These are phyloP conservation scores for Potamarius usumacintae DNA, from an alignment of 2,113 vertebrate genomes.

Conservation along the genomic window DNA sequence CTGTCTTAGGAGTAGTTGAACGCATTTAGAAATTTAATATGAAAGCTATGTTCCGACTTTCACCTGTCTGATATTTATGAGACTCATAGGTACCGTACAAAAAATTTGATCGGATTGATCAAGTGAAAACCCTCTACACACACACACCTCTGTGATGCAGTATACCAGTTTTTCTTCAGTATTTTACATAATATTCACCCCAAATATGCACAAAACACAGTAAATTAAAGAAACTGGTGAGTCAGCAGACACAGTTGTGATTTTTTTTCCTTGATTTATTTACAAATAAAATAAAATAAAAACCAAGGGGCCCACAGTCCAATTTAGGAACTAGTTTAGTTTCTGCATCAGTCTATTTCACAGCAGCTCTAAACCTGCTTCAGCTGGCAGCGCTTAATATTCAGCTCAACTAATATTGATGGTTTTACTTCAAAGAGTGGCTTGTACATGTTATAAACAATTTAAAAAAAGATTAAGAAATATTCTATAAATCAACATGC, in stretches of 20 bases:
- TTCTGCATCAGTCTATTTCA: conserved; percentile 80
- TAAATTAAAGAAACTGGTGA: conserved; percentile 15
- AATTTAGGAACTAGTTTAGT: conserved; percentile 85
- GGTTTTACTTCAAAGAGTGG: conserved; percentile 69
- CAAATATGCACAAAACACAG: not conserved
- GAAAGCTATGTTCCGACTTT: not conserved
- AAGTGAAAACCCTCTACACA: too few species aligned
- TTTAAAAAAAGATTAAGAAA: conserved; percentile 82
- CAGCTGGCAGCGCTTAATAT: conserved; percentile 39
- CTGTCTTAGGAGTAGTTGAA: not conserved
- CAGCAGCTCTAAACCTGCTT: conserved; percentile 33
- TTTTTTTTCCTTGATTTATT: conserved; percentile 81
- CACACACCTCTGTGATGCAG: too few species aligned
- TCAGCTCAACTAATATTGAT: conserved; percentile 41
- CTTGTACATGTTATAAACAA: conserved; percentile 88
- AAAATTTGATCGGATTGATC: not conserved
- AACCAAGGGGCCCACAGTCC: conserved; percentile 85
- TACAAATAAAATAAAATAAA: conserved; percentile 70
- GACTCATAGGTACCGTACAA: not conserved
- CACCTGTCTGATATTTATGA: not conserved
- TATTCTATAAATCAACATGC: conserved; percentile 92
- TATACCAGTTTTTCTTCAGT: not conserved
- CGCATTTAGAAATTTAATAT: not conserved
- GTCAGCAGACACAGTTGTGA: conserved; percentile 38
- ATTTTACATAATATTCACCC: not conserved